Base-by-base conservation (phyloP, 1,140 invertebrate species). In the Helicoverpa zea region DNA sequence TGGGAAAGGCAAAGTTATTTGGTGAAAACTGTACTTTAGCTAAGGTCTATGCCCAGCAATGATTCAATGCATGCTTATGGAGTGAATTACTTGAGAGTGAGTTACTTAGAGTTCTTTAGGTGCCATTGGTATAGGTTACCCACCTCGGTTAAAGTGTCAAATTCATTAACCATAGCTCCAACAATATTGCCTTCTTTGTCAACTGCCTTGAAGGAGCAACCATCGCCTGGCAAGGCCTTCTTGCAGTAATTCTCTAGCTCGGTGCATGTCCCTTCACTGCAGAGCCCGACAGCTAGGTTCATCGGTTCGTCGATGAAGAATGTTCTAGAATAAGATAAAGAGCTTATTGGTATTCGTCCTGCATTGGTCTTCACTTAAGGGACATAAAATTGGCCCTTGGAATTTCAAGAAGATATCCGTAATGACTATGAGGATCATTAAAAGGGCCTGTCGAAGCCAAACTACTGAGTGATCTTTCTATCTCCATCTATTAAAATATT, bases 231-330 rank as follows among this genome's bases (percentile, higher is more conserved):
- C 2, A 97, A 86, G 9, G 96, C 95, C 13, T 96, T 90, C 14
- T 91, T 87, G 72, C 96, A 97, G 87, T 96, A 97, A 0, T 96
- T 95, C 75, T 97, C 97, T 5, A 97, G 88, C 81, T 97, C 97
- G 0, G 87, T 4, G 85, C 97, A 97, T 3, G 93, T 95, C 12
- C 96, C 92, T n/a, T 96, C 96, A 1, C 93, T 95, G 79, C 97
- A 95, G 0, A 97, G 86, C 7, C 95, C 91, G 3, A 97, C 93
- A 47, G 91, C 93, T 47, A 96, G 91, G 87, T 97, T 97, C 3
- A 97, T 87, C 0, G 97, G 97, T 86, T 97, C 97, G 79, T 97
- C 97, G 11, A 96, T 91, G 93, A 97, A 97, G 92, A 97, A 97
- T 81, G 91, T 94, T 75, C 95, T 94, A 85, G n/a, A 90, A 82